A percentile compares a stretch with the other conserved stretches of the same genome.
phyloP scores from a whole-genome alignment of 2,797 vertebrate genomes.

The Lutjanus argentimaculatus region DNA sequence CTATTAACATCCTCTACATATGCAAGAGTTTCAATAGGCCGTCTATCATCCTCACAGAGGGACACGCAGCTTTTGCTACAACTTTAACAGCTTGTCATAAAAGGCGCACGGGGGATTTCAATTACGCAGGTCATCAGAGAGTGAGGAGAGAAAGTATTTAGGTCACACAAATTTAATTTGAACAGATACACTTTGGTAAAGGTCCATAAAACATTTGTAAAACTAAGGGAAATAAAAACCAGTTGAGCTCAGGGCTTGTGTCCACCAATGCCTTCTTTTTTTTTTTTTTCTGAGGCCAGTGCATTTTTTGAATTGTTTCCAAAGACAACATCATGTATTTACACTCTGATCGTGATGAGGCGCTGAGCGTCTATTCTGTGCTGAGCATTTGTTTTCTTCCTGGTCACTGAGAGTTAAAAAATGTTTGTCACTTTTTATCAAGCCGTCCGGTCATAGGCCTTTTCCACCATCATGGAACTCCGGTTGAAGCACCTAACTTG shows the following conservation, averaged over 20 bases:
- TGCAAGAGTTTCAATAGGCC: slow-evolving; percentile 77
- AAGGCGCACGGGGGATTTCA: slow-evolving; percentile 66
- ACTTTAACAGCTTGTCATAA: slow-evolving; percentile 78
- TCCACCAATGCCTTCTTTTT: no score
- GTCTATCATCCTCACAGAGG: slow-evolving; percentile 80
- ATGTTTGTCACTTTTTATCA: no score
- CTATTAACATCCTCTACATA: slow-evolving; percentile 82
- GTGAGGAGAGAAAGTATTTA: slow-evolving; percentile 55
- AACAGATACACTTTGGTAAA: slow-evolving; percentile 41
- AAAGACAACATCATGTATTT: no score
- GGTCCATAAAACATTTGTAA: slow-evolving; percentile 15
- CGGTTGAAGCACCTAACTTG: no score
- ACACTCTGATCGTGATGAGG: no score
- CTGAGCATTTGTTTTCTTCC: no score
- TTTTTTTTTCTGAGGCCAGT: no score
- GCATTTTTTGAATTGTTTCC: no score
- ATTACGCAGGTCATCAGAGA: slow-evolving; percentile 71
- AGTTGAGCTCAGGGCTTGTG: not conserved
- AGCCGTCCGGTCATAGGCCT: no score
- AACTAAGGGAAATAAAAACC: slow-evolving; percentile 36
- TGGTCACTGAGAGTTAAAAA: no score
- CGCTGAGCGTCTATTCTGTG: no score
- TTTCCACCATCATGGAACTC: no score
- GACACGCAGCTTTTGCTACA: slow-evolving; percentile 64
- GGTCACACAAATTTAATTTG: slow-evolving; percentile 63